Base-by-base conservation (phyloP, 2,113 vertebrate species). In the Cottus gobio region DNA sequence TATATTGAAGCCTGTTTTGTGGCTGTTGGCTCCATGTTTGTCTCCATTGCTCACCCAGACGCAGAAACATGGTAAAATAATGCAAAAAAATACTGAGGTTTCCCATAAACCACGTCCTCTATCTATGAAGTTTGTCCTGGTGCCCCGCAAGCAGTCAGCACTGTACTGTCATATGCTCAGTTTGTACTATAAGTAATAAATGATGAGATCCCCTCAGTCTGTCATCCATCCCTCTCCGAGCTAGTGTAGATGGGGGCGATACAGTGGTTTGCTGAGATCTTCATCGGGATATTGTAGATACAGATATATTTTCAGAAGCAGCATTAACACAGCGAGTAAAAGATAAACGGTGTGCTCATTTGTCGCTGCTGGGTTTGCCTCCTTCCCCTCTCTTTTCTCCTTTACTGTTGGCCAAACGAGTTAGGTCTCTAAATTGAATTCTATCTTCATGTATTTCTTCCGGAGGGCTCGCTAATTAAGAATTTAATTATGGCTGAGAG, bases 401-500 rank as follows among this genome's bases (percentile, higher is more conserved):
- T 74, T 56, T 65, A 71, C 52, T 80, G 34, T 75, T 74, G 75
- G 84, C 71, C 57, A 87, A 87, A 89, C 71, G 75, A 85, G 50
- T 85, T 82, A 22, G 73, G 73, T 80, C 81, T 89, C 77, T 71
- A 90, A 90, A 93, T 89, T 88, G 85, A 92, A 91, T 92, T 88
- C 71, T 46, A 66, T 90, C 84, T 85, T 82, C 67, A 77, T 84
- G 79, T 77, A 80, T 92, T 91, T 89, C 82, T 91, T 93, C 90
- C 82, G 83, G 71, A 84, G 87, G 75, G 82, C 83, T 92, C 13
- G 20, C 85, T 93, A 94, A 95, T 95, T 93, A 95, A 90, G 88
- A 93, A 89, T 95, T 91, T 92, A 94, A 94, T 94, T 94, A 94
- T 92, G 80, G 89, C 92, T 93, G 86, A 84, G 84, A 90, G 91